phyloP scores from a whole-genome alignment of 2,797 vertebrate species.

The Sciurus vulgaris region DNA sequence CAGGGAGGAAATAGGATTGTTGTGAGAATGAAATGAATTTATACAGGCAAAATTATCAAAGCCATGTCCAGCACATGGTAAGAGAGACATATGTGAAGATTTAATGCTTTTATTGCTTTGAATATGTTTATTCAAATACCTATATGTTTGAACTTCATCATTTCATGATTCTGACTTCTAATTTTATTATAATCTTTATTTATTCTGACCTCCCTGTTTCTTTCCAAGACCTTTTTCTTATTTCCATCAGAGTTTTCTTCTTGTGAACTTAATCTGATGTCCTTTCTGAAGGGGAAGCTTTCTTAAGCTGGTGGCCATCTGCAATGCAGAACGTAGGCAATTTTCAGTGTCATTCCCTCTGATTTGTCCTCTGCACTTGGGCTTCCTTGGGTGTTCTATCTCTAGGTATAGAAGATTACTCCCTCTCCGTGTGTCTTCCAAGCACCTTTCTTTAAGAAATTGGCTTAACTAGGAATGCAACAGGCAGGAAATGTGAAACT shows the following conservation, averaged over 20 bases:
- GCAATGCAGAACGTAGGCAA: not conserved
- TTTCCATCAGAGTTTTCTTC: not conserved
- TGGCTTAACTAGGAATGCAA: not conserved
- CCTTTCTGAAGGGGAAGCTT: not conserved
- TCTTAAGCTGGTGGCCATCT: not conserved
- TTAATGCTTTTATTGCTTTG: not conserved
- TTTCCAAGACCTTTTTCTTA: slow-evolving; percentile 23
- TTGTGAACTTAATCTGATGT: not conserved
- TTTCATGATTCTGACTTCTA: slow-evolving; percentile 11
- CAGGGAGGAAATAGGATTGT: not conserved
- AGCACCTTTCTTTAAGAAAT: not conserved
- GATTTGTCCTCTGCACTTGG: not conserved
- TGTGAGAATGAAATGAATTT: not conserved
- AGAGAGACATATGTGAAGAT: not conserved
- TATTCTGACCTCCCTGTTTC: not conserved
- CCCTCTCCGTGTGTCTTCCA: not conserved
- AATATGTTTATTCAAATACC: not conserved
- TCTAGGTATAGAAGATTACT: not conserved
- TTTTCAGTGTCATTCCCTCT: not conserved
- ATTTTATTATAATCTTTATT: not conserved
- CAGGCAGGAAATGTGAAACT: not conserved
- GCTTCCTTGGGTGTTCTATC: not conserved
- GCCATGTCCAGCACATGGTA: not conserved
- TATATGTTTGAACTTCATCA: not conserved
- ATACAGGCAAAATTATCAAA: not conserved